phyloP scores from a whole-genome alignment of 2,888 invertebrate species.

The Schrankia costaestrigalis region DNA sequence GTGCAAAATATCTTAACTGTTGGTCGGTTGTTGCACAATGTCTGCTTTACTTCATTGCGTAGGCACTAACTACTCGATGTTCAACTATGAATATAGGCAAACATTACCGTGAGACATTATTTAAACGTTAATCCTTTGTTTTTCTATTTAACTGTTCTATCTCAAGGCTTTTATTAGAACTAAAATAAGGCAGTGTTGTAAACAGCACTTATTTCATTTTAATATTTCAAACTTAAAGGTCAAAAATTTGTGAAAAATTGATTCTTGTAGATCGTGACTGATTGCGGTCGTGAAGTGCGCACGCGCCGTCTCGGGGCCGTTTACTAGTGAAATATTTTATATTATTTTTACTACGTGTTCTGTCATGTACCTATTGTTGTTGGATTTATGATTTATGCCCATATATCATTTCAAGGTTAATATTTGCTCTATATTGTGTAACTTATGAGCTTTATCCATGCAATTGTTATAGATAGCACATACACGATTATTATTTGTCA shows the following conservation, averaged over 20 bases:
- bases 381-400: slow-evolving; percentile 66
- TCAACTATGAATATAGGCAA: slow-evolving; percentile 14
- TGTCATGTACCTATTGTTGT: slow-evolving; percentile 69
- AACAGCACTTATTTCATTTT: slow-evolving; percentile 24
- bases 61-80: slow-evolving; percentile 18
- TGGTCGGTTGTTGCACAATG: slow-evolving; percentile 23
- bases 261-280: slow-evolving; percentile 71
- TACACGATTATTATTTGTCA: too few species aligned
- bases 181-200: slow-evolving; percentile 6
- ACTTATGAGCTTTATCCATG: too few species aligned
- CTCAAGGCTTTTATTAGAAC: not conserved
- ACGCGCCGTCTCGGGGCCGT: slow-evolving; percentile 67
- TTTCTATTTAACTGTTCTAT: not conserved
- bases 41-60: slow-evolving; percentile 31
- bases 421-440: slow-evolving; percentile 28
- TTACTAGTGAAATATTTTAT: slow-evolving; percentile 57
- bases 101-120: slow-evolving; percentile 20
- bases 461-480: too few species aligned
- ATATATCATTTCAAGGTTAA: slow-evolving; percentile 60
- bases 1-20: slow-evolving; percentile 36
- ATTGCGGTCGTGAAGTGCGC: slow-evolving; percentile 58
- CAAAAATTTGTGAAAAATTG: slow-evolving; percentile 55
- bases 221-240: slow-evolving; percentile 52
- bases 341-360: slow-evolving; percentile 53
- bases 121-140: slow-evolving; percentile 9